These are phyloP conservation scores for rabbit (Oryctolagus cuniculus) DNA, from an alignment of 2,113 vertebrate genomes.

Conservation along the genomic window mOryCun1.1 NC_091432.1:155034501-155035000, in stretches of 20 bases:
- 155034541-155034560: no score
- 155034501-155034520: no score
- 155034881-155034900: not conserved
- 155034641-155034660: not conserved
- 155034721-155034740: not conserved
- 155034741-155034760: not conserved
- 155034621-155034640: no score
- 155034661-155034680: not conserved
- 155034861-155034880: not conserved
- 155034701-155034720: not conserved
- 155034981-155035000: slow-evolving; percentile 6
- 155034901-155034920: slow-evolving; percentile 50
- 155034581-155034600: no score
- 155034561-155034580: no score
- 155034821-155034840: not conserved
- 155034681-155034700: not conserved
- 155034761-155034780: not conserved
- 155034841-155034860: slow-evolving; percentile 9
- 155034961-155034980: slow-evolving; percentile 38
- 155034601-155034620: no score
- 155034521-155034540: no score
- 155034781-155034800: not conserved
- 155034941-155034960: not conserved
- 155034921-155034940: not conserved
- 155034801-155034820: not conserved